A percentile compares a stretch with the other conserved stretches of the same genome.
Evolutionary conservation across 1,140 invertebrate genomes (phyloP).

Genomic region (Lucilia cuprina): DNA sequence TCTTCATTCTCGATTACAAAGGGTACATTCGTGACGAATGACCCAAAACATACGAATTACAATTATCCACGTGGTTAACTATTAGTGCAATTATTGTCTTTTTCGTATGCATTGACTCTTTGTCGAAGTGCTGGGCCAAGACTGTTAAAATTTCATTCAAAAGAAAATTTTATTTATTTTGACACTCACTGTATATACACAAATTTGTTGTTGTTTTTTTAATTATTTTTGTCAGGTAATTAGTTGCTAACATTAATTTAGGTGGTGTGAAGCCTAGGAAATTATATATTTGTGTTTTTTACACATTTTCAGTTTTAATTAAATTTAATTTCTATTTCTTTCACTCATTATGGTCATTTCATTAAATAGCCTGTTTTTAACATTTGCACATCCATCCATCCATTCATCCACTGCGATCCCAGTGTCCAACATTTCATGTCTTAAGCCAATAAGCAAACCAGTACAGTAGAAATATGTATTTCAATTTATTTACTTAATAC

Average conservation of each 20-base stretch:
- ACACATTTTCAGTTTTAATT: neutral
- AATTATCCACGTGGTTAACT: too few species aligned
- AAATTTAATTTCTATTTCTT: neutral
- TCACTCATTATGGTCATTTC: neutral
- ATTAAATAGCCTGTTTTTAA: neutral
- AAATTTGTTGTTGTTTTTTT: neutral
- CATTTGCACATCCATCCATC: neutral
- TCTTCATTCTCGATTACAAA: too few species aligned
- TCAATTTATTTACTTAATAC: too few species aligned
- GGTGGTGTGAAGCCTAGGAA: slow-evolving; percentile 16
- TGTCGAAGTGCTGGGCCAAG: too few species aligned
- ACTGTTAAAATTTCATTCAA: too few species aligned
- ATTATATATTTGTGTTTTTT: neutral
- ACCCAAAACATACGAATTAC: too few species aligned
- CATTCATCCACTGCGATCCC: too few species aligned
- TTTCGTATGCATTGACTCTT: too few species aligned
- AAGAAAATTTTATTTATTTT: neutral
- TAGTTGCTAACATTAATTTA: neutral
- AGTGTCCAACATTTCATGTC: neutral
- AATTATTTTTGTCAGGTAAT: neutral
- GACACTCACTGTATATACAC: neutral
- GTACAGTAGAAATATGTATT: too few species aligned
- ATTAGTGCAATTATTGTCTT: too few species aligned
- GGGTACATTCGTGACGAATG: too few species aligned
- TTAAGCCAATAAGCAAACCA: neutral